Evolutionary conservation across 2,888 invertebrate species (phyloP).

Genomic region (Tiliacea aurago): DNA sequence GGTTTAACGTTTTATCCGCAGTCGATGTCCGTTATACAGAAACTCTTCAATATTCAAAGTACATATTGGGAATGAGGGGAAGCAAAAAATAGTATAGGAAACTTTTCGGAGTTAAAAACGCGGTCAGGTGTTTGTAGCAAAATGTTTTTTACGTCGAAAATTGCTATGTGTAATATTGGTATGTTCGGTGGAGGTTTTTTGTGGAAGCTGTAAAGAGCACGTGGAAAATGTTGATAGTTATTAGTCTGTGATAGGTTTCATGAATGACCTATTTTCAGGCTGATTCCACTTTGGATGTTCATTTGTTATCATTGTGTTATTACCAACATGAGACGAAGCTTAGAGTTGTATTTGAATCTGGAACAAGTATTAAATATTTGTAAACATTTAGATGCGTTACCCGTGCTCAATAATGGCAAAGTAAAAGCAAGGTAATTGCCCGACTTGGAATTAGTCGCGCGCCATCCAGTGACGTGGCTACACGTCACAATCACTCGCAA

Average conservation of each 20-base stretch:
- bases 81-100: slow-evolving; percentile 52
- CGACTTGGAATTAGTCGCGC: too few species aligned
- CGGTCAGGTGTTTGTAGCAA: slow-evolving; percentile 61
- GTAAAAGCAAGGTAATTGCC: too few species aligned
- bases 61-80: slow-evolving; percentile 60
- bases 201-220: slow-evolving; percentile 9
- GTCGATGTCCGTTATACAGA: slow-evolving; percentile 56
- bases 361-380: not conserved
- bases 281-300: not conserved
- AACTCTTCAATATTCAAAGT: slow-evolving; percentile 66
- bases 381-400: too few species aligned
- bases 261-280: slow-evolving; percentile 6
- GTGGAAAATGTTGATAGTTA: slow-evolving; percentile 17
- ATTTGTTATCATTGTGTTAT: not conserved
- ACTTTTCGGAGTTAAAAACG: slow-evolving; percentile 57
- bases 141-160: slow-evolving; percentile 54
- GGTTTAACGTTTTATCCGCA: slow-evolving; percentile 58
- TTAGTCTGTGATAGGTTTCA: not conserved
- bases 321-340: not conserved
- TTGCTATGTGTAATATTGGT: slow-evolving; percentile 48
- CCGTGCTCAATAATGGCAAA: too few species aligned
- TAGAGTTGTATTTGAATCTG: not conserved
- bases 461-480: too few species aligned
- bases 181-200: slow-evolving; percentile 31
- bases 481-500: too few species aligned